These are phyloP conservation scores for Syngnathoides biaculeatus DNA, from an alignment of 2,113 vertebrate genomes.

Conservation along the genomic window DNA sequence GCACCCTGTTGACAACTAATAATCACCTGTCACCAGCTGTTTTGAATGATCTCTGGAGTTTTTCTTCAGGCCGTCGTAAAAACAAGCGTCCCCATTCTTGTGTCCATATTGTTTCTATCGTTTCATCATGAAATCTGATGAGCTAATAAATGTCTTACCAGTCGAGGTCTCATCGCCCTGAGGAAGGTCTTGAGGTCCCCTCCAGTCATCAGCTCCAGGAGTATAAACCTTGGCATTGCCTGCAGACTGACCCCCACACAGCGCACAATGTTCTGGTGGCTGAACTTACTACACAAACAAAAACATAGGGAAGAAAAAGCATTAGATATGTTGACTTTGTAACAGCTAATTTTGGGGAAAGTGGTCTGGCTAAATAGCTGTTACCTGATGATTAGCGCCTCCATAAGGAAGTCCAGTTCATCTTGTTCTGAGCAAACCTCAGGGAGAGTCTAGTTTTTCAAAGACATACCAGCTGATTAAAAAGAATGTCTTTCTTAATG, in stretches of 20 bases:
- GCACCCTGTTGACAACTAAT: too few species aligned
- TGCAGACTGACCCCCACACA: conserved; percentile 95
- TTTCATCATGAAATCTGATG: background rate
- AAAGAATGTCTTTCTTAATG: background rate
- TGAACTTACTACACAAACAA: conserved; percentile 86
- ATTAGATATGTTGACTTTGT: background rate
- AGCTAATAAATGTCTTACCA: conserved; percentile 74
- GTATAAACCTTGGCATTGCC: conserved; percentile 91
- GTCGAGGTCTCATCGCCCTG: conserved; percentile 88
- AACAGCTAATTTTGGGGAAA: background rate
- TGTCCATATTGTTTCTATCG: background rate
- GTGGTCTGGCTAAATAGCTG: background rate
- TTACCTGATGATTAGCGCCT: conserved; percentile 97
- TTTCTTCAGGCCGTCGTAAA: background rate
- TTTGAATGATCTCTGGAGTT: too few species aligned
- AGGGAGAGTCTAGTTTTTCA: conserved; percentile 82
- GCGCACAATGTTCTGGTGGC: conserved; percentile 96
- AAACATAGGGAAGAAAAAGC: background rate
- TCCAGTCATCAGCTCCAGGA: conserved; percentile 95
- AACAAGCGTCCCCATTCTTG: background rate
- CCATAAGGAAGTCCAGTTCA: conserved; percentile 97
- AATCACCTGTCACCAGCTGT: too few species aligned
- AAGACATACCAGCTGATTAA: background rate
- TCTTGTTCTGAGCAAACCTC: conserved; percentile 98
- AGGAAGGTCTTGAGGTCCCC: conserved; percentile 96